Conservation (phyloP, 2,888 invertebrate genomes). For the Caenorhabditis panamensis region DNA sequence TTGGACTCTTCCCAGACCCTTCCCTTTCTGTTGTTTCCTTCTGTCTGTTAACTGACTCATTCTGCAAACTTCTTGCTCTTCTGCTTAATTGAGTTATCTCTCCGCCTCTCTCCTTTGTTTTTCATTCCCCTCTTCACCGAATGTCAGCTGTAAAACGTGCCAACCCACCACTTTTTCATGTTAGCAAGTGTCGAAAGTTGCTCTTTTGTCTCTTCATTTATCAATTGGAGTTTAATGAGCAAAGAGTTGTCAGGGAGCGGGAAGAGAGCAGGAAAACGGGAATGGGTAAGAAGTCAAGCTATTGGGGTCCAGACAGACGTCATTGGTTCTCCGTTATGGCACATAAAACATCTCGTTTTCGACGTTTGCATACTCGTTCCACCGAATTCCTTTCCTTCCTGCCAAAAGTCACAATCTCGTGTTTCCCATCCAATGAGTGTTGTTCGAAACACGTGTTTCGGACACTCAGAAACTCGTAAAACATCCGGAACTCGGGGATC, state of each 20-base stretch:
- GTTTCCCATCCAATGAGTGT: conserved; percentile 1
- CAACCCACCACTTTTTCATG: neutral
- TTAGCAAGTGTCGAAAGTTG: conserved; percentile 6
- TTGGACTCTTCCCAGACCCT: neutral
- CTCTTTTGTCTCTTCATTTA: conserved; percentile 9
- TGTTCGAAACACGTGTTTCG: conserved; percentile 10
- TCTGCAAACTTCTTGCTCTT: conserved; percentile 25
- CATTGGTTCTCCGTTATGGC: conserved; percentile 7
- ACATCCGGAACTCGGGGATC: neutral
- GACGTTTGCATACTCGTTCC: conserved; percentile 9
- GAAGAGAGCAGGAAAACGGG: neutral
- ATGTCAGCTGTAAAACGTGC: conserved; percentile 18
- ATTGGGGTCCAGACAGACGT: conserved; percentile 1
- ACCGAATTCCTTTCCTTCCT: conserved; percentile 2
- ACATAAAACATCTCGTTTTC: conserved; percentile 8
- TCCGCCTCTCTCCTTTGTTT: neutral
- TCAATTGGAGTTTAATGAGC: neutral
- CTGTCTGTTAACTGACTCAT: neutral
- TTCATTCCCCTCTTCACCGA: conserved; percentile 24
- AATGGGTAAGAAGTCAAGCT: neutral
- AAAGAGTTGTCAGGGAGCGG: neutral
- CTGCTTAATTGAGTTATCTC: conserved; percentile 28
- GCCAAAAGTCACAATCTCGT: conserved; percentile 5
- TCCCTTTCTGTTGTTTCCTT: neutral
- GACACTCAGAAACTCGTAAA: conserved; percentile 50